Base-by-base conservation (phyloP, 2,888 invertebrate species). In the Tenthredo mesomela region DNA sequence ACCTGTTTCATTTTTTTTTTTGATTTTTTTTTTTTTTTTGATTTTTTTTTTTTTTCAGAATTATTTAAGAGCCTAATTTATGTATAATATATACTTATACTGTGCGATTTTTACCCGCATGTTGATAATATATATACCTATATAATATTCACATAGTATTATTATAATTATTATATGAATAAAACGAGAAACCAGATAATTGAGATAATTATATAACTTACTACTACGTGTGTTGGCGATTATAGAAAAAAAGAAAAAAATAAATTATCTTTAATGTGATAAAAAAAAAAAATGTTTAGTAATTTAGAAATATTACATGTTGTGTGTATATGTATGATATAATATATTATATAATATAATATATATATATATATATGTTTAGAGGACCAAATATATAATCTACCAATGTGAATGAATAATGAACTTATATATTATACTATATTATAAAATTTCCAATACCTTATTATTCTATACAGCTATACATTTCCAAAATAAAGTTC, bases 381-480 rank as follows among this genome's bases (percentile, higher is more conserved):
- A 92, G 92, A 92, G 91, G 91, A 92, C 91, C 91, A 91, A 92
- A 91, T 91, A 91, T 90, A 91, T 88, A 91, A 89, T 90, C 87
- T 91, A 88, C 87, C 86, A 85, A 73, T 82, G 67, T 82, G 70
- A 67, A 54, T n/a, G n/a, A 25, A 6, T 9, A 67, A 29, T 15
- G 25, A 37, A n/a, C n/a, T 7, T 37, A 33, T 37, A 33, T 37
- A 37, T 4, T 33, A 65, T 65, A 4, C 25, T 7, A 25, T 1
- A 29, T 1, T 29, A 67, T 67, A 12, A 7, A 67, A 67, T 29
- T 7, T 54, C n/a, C n/a, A n/a, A 54, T n/a, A 54, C 29, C 67
- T 29, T 25, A 37, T 37, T 37, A 37, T 37, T 37, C 37, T 37
- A 10, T 65, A 33, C 4, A 33, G 0, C 37, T 37, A 10, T 65